Percentiles rank a stretch among this genome's conserved stretches.
Evolutionary conservation across 2,113 vertebrate species (phyloP).

Genomic region (Protomyctophum bolini): DNA sequence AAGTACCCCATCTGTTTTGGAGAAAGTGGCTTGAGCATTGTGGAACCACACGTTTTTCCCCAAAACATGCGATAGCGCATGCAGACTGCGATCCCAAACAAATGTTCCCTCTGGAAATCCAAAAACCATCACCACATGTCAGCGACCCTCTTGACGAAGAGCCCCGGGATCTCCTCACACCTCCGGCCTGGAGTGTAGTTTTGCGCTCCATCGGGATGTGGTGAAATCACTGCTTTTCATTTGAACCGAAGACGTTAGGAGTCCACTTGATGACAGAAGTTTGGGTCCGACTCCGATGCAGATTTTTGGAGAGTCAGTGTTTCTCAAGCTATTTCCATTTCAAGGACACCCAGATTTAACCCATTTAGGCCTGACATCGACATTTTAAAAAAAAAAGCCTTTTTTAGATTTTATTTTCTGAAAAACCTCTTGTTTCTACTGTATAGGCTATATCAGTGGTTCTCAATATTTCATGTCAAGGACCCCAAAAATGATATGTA

Average conservation of each 20-base stretch:
- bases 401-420: too few relatives aligned
- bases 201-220: slow-evolving; percentile 34
- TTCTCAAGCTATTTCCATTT: too few relatives aligned
- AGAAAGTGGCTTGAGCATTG: not conserved
- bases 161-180: slow-evolving; percentile 17
- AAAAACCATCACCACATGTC: slow-evolving; percentile 35
- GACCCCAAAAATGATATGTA: too few relatives aligned
- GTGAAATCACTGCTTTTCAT: slow-evolving; percentile 30
- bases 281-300: too few relatives aligned
- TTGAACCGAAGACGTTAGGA: not conserved
- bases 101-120: slow-evolving; percentile 25
- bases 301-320: too few relatives aligned
- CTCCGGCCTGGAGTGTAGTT: slow-evolving; percentile 28
- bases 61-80: slow-evolving; percentile 59
- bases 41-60: slow-evolving; percentile 41
- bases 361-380: too few relatives aligned
- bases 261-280: too few relatives aligned
- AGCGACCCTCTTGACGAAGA: slow-evolving; percentile 38
- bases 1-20: slow-evolving; percentile 47
- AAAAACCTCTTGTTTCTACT: too few relatives aligned
- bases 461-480: too few relatives aligned
- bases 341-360: too few relatives aligned
- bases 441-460: too few relatives aligned
- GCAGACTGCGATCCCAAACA: slow-evolving; percentile 35
- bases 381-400: too few relatives aligned